These are phyloP conservation scores for Ceyx margarethae DNA, from an alignment of 2,113 vertebrate genomes.

Conservation along the genomic window DNA sequence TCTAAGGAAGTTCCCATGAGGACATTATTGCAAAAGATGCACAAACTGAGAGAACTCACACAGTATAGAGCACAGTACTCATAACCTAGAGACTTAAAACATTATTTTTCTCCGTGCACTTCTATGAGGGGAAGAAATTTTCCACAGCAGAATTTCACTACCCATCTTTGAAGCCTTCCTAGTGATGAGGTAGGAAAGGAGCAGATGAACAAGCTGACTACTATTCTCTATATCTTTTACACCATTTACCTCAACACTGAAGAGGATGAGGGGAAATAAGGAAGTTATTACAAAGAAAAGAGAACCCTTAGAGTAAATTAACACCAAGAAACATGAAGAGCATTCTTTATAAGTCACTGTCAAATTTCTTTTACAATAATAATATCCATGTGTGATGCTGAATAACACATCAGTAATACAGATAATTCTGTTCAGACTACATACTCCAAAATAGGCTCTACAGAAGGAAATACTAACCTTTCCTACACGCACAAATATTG, in stretches of 20 bases:
- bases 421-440: background rate
- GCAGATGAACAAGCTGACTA: background rate
- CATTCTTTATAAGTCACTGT: background rate
- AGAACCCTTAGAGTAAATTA: background rate
- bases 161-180: background rate
- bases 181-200: background rate
- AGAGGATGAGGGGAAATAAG: background rate
- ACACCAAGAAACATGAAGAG: background rate
- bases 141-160: background rate
- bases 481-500: rapidly evolving
- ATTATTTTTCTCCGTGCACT: background rate
- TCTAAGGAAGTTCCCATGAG: background rate
- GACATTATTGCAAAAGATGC: background rate
- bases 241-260: background rate
- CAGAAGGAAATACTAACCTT: background rate
- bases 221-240: background rate
- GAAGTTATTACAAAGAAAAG: background rate
- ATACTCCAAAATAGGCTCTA: background rate
- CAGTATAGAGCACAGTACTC: background rate
- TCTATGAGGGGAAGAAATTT: background rate
- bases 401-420: background rate
- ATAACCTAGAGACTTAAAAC: background rate
- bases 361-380: background rate
- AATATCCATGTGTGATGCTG: background rate
- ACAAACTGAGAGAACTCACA: background rate